Evolutionary conservation across 2,797 vertebrate genomes (phyloP).

Genomic region (Lindbergichthys nudifrons): DNA sequence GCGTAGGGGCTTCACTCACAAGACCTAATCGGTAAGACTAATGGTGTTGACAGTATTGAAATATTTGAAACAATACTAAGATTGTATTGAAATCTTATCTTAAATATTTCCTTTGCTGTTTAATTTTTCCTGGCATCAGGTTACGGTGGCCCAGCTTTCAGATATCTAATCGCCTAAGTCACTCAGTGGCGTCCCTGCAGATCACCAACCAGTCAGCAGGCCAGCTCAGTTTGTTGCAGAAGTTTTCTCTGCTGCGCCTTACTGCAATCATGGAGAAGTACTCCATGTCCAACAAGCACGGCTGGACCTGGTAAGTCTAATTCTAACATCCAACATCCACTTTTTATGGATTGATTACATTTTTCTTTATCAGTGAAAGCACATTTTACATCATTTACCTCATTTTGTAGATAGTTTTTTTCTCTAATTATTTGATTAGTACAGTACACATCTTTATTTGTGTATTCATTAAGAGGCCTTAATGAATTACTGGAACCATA

Average conservation of each 20-base stretch:
- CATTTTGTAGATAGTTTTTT: not conserved
- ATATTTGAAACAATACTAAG: not conserved
- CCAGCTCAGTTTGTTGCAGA: constrained; percentile 95
- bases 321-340: not conserved
- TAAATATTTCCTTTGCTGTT: not conserved
- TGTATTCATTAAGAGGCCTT: not conserved
- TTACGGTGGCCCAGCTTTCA: constrained; percentile 97
- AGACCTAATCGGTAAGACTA: constrained; percentile 91
- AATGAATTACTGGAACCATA: not conserved
- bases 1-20: constrained; percentile 95
- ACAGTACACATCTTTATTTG: not conserved
- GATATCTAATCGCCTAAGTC: constrained; percentile 91
- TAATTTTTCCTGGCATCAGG: constrained; percentile 76
- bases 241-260: constrained; percentile 94
- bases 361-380: not conserved
- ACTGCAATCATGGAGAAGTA: constrained; percentile 99
- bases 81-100: not conserved
- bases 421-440: not conserved
- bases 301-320: constrained; percentile 94
- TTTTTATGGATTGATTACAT: not conserved
- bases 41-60: not conserved
- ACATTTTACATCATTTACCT: not conserved
- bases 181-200: constrained; percentile 89
- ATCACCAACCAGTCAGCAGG: constrained; percentile 95
- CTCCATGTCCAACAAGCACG: constrained; percentile 96